Evolutionary conservation across 2,797 vertebrate species (phyloP).

Genomic region (Syndactyla subalaris): DNA sequence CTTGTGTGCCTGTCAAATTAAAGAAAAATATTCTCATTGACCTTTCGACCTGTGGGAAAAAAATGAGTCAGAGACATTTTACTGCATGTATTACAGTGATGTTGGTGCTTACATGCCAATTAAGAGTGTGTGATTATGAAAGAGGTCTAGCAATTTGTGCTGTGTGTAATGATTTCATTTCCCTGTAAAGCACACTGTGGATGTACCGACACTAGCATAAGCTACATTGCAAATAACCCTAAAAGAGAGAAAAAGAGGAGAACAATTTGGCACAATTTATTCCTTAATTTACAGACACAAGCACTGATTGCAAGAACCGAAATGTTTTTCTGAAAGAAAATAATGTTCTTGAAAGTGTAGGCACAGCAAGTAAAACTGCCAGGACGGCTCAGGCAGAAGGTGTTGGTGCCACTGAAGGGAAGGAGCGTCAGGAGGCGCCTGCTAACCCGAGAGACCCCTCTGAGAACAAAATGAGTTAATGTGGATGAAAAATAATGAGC

Average conservation of each 20-base stretch:
- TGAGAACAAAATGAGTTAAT: not conserved
- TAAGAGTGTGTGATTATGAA: slow-evolving; percentile 74
- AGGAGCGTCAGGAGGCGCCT: not conserved
- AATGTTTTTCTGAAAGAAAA: slow-evolving; percentile 54
- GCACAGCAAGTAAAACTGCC: slow-evolving; percentile 8
- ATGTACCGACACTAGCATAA: slow-evolving; percentile 64
- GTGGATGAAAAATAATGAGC: not conserved
- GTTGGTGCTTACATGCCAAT: slow-evolving; percentile 71
- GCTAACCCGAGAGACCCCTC: slow-evolving; percentile 19
- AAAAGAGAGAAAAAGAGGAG: slow-evolving; percentile 42
- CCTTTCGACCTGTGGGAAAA: slow-evolving; percentile 76
- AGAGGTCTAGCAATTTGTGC: slow-evolving; percentile 63
- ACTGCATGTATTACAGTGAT: slow-evolving; percentile 64
- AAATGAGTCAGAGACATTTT: slow-evolving; percentile 64
- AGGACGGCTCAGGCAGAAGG: not conserved
- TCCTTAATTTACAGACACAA: slow-evolving; percentile 72
- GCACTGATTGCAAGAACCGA: slow-evolving; percentile 50
- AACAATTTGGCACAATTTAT: slow-evolving; percentile 69
- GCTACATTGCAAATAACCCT: slow-evolving; percentile 53
- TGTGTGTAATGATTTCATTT: slow-evolving; percentile 76
- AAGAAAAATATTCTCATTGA: slow-evolving; percentile 80
- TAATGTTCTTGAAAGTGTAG: slow-evolving; percentile 33
- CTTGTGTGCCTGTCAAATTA: slow-evolving; percentile 80
- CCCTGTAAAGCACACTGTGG: slow-evolving; percentile 60
- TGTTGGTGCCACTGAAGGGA: not conserved